Percentiles rank a stretch among this genome's conserved stretches.
These are phyloP conservation scores for Sigmodon hispidus DNA, from an alignment of 2,113 vertebrate genomes.

Conservation along the genomic window DNA sequence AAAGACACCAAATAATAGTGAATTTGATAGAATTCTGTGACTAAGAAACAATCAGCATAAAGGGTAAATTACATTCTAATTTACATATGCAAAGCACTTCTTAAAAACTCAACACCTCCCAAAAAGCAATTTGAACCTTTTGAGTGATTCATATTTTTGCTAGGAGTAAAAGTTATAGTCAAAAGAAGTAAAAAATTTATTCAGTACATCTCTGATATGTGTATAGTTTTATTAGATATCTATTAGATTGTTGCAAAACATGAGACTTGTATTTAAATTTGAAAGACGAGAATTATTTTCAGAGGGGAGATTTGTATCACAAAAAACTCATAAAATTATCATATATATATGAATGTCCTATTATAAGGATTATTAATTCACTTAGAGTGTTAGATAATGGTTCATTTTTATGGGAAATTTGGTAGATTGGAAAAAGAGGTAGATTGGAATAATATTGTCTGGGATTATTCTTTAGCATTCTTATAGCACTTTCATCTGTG, in stretches of 20 bases:
- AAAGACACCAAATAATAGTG: background rate
- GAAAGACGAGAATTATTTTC: conserved; percentile 52
- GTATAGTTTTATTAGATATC: conserved; percentile 74
- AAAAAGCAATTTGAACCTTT: conserved; percentile 47
- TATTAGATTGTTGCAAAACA: conserved; percentile 74
- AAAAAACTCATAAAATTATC: conserved; percentile 78
- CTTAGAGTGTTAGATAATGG: conserved; percentile 66
- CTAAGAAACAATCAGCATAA: background rate
- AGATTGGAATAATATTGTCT: conserved; percentile 56
- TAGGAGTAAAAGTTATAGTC: conserved; percentile 73
- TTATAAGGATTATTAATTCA: conserved; percentile 63
- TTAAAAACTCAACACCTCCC: conserved; percentile 49
- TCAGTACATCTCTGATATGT: conserved; percentile 74
- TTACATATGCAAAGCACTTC: conserved; percentile 37
- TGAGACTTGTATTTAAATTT: conserved; percentile 67
- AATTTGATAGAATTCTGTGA: background rate
- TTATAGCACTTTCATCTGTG: conserved; percentile 49
- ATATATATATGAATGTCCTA: conserved; percentile 76
- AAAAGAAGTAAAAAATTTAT: conserved; percentile 82
- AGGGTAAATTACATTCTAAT: background rate
- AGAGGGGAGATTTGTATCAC: conserved; percentile 53
- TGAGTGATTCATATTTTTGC: conserved; percentile 56
- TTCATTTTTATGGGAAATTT: conserved; percentile 60
- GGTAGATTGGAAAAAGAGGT: conserved; percentile 66
- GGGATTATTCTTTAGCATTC: conserved; percentile 55